Percentiles rank a stretch among this genome's conserved stretches.
These are phyloP conservation scores for Troides helena DNA, from an alignment of 2,888 invertebrate genomes.

Conservation along the genomic window DNA sequence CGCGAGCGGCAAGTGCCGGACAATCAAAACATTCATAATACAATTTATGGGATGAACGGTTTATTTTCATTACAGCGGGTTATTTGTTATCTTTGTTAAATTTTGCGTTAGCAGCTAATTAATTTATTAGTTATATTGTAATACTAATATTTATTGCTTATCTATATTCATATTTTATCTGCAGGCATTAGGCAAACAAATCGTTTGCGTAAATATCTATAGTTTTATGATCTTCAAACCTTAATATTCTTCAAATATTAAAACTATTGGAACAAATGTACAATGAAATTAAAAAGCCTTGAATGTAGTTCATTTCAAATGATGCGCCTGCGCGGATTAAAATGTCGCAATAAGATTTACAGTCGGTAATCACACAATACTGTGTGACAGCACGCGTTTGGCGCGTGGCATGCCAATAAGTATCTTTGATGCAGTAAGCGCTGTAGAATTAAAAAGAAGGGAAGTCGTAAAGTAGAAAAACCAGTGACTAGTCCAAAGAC, in stretches of 20 bases:
- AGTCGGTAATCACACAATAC: conserved; percentile 19
- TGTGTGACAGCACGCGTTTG: conserved; percentile 15
- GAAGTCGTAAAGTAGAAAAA: not conserved
- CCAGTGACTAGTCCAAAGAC: not conserved
- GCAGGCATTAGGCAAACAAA: no score
- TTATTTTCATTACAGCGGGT: conserved; percentile 46
- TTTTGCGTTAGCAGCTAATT: not conserved
- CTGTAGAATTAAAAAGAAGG: not conserved
- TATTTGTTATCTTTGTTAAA: conserved; percentile 24
- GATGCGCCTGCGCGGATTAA: conserved; percentile 17
- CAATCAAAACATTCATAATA: conserved; percentile 74
- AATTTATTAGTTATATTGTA: not conserved
- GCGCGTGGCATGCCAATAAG: conserved; percentile 18
- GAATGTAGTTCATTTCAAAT: conserved; percentile 14
- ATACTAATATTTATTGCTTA: not conserved
- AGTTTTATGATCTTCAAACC: no score
- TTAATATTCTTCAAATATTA: no score
- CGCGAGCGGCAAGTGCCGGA: conserved; percentile 57
- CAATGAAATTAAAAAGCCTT: not conserved
- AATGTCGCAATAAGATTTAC: conserved; percentile 22
- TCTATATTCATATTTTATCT: not conserved
- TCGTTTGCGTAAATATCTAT: no score
- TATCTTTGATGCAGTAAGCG: conserved; percentile 2
- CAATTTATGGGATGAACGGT: conserved; percentile 57
- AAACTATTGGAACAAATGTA: no score